These are phyloP conservation scores for Patiria miniata DNA, from an alignment of 35 echinoderm and acorn worm genomes.

Conservation along the genomic window DNA sequence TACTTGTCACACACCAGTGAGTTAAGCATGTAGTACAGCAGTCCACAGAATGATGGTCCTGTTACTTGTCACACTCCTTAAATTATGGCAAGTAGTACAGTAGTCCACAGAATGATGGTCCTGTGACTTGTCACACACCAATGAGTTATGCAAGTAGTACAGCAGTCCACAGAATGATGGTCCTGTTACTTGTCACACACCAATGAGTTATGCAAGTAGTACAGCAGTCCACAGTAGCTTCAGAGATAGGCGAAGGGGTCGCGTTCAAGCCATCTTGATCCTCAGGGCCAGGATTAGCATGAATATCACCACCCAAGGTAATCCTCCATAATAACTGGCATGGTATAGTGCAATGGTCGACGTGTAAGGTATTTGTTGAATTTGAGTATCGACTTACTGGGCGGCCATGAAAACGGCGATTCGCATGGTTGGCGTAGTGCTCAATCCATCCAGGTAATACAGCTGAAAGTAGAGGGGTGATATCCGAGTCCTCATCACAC, in stretches of 20 bases:
- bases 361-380: not conserved
- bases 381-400: not conserved
- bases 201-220: too few relatives aligned
- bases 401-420: not conserved
- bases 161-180: too few relatives aligned
- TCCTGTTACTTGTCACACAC: too few relatives aligned
- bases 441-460: not conserved
- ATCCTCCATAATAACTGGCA: not conserved
- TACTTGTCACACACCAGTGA: too few relatives aligned
- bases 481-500: not conserved
- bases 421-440: not conserved
- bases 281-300: conserved; percentile 3
- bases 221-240: too few relatives aligned
- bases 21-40: too few relatives aligned
- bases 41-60: too few relatives aligned
- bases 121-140: too few relatives aligned
- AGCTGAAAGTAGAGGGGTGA: not conserved
- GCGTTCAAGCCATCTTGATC: not conserved
- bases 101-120: too few relatives aligned
- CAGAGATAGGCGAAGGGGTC: not conserved
- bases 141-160: too few relatives aligned
- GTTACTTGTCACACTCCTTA: too few relatives aligned
- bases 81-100: too few relatives aligned
- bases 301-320: not conserved
- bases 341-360: not conserved